phyloP scores from a whole-genome alignment of 2,797 vertebrate genomes.

The Hydrophis major region DNA sequence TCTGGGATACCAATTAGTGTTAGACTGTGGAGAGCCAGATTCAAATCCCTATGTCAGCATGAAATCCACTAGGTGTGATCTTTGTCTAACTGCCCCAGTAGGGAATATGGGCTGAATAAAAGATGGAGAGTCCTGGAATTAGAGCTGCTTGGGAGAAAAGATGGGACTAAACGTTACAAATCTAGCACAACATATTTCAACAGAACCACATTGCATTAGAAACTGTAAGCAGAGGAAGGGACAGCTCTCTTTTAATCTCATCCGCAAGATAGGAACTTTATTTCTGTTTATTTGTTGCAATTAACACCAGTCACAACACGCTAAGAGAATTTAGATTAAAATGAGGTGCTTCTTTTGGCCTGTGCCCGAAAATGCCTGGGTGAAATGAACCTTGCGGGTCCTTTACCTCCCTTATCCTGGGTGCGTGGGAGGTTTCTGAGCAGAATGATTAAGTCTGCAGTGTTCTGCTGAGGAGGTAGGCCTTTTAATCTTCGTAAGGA shows the following conservation, averaged over 20 bases:
- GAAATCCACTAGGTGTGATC: not conserved
- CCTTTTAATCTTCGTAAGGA: not conserved
- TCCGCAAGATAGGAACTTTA: not conserved
- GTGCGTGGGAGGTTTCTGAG: constrained; percentile 20
- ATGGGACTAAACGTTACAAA: not conserved
- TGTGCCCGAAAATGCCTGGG: not conserved
- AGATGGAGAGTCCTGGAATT: not conserved
- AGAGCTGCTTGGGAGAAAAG: not conserved
- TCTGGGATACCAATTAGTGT: not conserved
- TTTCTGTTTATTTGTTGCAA: not conserved
- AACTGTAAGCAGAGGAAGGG: not conserved
- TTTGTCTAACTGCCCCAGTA: not conserved
- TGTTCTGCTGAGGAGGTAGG: not conserved
- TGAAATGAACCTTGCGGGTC: not conserved
- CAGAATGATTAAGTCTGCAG: constrained; percentile 18
- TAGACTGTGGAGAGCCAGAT: not conserved
- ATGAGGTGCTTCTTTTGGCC: not conserved
- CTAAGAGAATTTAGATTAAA: not conserved
- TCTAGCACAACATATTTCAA: not conserved
- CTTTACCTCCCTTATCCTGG: not conserved
- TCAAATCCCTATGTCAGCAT: not conserved
- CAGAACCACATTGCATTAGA: not conserved
- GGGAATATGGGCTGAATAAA: not conserved
- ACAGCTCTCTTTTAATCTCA: not conserved
- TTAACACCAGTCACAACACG: not conserved